phyloP scores from a whole-genome alignment of 2,888 invertebrate species.

The Limnephilus rhombicus region DNA sequence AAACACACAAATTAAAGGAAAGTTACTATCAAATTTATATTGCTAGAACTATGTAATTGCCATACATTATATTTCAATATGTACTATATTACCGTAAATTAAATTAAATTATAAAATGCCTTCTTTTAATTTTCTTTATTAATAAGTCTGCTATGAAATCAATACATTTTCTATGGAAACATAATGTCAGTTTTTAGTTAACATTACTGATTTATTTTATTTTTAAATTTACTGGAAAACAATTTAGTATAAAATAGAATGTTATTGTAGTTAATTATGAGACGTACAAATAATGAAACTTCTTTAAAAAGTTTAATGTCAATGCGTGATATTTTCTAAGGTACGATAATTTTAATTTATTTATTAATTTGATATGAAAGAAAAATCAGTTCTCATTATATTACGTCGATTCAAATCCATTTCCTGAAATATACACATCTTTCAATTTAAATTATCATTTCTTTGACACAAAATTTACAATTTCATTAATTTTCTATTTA shows the following conservation, averaged over 20 bases:
- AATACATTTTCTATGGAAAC: background rate
- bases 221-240: background rate
- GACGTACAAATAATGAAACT: background rate
- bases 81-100: background rate
- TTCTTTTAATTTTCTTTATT: background rate
- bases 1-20: background rate
- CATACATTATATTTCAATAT: background rate
- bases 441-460: background rate
- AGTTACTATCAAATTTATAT: background rate
- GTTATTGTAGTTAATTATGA: background rate
- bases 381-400: constrained; percentile 1
- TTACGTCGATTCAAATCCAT: background rate
- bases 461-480: background rate
- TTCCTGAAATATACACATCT: background rate
- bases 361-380: background rate
- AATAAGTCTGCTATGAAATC: background rate
- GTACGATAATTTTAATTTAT: background rate
- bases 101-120: background rate
- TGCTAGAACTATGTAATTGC: background rate
- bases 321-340: background rate
- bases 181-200: background rate
- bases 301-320: background rate
- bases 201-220: background rate
- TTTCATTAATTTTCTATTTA: background rate
- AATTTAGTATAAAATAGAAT: background rate